Percentiles rank a stretch among this genome's conserved stretches.
phyloP scores from a whole-genome alignment of 2,797 vertebrate species.

The Ibycter americanus region DNA sequence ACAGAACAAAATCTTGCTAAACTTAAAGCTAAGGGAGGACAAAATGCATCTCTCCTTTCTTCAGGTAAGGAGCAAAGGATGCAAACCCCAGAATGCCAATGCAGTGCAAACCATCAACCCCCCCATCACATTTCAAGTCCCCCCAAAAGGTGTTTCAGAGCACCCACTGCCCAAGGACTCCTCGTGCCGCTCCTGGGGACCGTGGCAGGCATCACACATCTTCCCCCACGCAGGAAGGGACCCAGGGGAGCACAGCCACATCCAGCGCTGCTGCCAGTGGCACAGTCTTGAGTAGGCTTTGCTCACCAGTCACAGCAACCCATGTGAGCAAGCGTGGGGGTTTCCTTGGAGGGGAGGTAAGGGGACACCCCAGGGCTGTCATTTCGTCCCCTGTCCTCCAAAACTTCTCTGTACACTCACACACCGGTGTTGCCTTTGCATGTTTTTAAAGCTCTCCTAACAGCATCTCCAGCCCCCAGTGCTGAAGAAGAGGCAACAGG shows the following conservation, averaged over 20 bases:
- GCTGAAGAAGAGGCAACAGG: neutral
- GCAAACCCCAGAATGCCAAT: neutral
- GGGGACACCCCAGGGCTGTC: neutral
- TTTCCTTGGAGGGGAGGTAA: neutral
- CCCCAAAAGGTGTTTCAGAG: neutral
- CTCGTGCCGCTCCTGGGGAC: fast-evolving
- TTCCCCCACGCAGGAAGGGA: too few species aligned
- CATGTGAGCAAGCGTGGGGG: fast-evolving
- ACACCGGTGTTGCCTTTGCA: neutral
- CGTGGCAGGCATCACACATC: neutral
- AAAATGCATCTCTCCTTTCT: neutral
- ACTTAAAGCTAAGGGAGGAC: neutral
- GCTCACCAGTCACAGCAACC: neutral
- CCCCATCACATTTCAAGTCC: neutral
- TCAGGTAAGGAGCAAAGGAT: neutral
- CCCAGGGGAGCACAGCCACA: fast-evolving
- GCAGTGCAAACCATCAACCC: neutral
- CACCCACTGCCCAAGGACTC: neutral
- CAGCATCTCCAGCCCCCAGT: neutral
- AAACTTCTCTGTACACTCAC: neutral
- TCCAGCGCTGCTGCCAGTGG: neutral
- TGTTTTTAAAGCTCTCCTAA: neutral
- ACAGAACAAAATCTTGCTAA: neutral
- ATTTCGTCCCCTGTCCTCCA: neutral
- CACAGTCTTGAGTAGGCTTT: neutral